Evolutionary conservation across 2,113 vertebrate genomes (phyloP).

Genomic region (Platichthys stellatus): DNA sequence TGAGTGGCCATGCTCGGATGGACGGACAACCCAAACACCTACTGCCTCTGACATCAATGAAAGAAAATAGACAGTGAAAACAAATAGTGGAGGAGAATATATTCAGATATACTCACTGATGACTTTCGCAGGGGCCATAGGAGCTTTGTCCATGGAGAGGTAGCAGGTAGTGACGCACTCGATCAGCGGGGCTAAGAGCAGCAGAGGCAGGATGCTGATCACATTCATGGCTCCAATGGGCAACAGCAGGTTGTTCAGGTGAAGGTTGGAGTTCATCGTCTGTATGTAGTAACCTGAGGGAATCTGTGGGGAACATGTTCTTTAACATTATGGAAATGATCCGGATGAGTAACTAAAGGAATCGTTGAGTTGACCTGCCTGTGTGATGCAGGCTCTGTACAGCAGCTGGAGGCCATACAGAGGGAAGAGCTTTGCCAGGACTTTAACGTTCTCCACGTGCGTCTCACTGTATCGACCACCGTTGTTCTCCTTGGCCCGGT

Average conservation of each 20-base stretch:
- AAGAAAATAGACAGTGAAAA: no score
- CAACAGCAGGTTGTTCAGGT: slow-evolving; percentile 84
- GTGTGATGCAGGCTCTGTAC: slow-evolving; percentile 87
- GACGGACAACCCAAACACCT: no score
- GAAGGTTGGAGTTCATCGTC: slow-evolving; percentile 92
- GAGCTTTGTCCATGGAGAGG: slow-evolving; percentile 71
- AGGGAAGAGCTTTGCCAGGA: slow-evolving; percentile 85
- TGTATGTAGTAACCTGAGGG: slow-evolving; percentile 95
- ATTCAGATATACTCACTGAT: slow-evolving; percentile 81
- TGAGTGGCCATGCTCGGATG: no score
- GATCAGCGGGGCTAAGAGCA: slow-evolving; percentile 88
- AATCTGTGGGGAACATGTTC: slow-evolving; percentile 81
- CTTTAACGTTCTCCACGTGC: slow-evolving; percentile 88
- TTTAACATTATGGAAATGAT: neutral
- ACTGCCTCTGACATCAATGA: no score
- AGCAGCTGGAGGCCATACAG: slow-evolving; percentile 89
- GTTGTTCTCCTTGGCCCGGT: slow-evolving; percentile 87
- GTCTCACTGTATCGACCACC: slow-evolving; percentile 85
- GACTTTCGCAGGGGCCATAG: slow-evolving; percentile 79
- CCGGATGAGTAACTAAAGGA: neutral
- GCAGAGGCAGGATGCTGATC: slow-evolving; percentile 86
- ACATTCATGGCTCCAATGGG: slow-evolving; percentile 91
- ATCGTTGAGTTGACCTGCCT: slow-evolving; percentile 75
- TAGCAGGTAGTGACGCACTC: slow-evolving; percentile 82
- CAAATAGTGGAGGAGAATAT: no score